Percentiles rank a stretch among this genome's conserved stretches.
These are phyloP conservation scores for Eupithecia exiguata DNA, from an alignment of 2,888 invertebrate species.

Conservation along the genomic window DNA sequence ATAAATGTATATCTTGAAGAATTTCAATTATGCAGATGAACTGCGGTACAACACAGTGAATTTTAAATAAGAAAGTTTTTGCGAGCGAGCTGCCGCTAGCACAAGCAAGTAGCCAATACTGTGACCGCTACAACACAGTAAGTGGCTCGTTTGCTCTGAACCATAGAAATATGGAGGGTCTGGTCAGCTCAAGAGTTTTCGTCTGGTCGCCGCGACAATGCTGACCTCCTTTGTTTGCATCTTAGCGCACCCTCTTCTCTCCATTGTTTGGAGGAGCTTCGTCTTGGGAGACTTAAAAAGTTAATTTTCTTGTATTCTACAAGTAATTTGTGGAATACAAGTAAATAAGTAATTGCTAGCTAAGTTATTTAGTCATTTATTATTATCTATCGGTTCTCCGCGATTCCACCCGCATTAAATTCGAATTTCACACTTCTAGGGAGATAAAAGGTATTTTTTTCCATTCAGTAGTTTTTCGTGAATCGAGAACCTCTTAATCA, in stretches of 20 bases:
- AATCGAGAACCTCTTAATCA: too few relatives aligned
- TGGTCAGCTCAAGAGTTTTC: conserved; percentile 30
- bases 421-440: too few relatives aligned
- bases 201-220: conserved; percentile 19
- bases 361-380: too few relatives aligned
- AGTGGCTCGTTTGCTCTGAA: not conserved
- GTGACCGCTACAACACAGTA: not conserved
- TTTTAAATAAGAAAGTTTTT: conserved; percentile 31
- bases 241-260: conserved; percentile 18
- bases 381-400: too few relatives aligned
- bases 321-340: not conserved
- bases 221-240: conserved; percentile 28
- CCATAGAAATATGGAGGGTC: conserved; percentile 17
- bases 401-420: too few relatives aligned
- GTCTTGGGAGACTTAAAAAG: not conserved
- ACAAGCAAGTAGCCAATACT: conserved; percentile 2
- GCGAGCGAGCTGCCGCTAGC: not conserved
- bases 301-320: conserved; percentile 2
- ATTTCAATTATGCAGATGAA: conserved; percentile 44
- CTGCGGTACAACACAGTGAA: conserved; percentile 30
- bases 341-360: not conserved
- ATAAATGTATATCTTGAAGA: conserved; percentile 33
- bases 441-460: too few relatives aligned
- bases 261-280: conserved; percentile 18
- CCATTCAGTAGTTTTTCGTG: too few relatives aligned